Base-by-base conservation (phyloP, 2,888 invertebrate species). In the Cheilosia vulpina region DNA sequence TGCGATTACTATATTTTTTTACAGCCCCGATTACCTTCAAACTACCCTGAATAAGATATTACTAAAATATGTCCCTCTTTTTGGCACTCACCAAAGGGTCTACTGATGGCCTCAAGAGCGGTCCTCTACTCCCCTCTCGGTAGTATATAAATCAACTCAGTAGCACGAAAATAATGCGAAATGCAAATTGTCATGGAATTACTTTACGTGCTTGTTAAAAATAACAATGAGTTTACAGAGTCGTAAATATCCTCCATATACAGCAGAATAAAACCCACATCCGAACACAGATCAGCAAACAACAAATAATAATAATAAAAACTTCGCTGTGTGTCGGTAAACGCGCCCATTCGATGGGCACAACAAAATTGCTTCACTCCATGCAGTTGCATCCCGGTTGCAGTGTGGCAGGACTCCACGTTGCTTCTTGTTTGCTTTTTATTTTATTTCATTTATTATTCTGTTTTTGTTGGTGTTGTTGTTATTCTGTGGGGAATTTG, bases 371-470 rank as follows among this genome's bases (percentile, higher is more conserved):
- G 71, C 71, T 78, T 50, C 47, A 58, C 57, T 62, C 78, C 13
- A 78, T 77, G 38, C 68, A 69, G 69, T 38, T 13, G 45, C 19
- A 21, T 2, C 45, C 60, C 53, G 1, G 24, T 24, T 4, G 7
- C 57, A 31, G 15, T 24, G 6, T 19, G 19, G 1, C 9, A 24
- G 19, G 55, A 38, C 5, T 62, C 45, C 4, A 31, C 2, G 31
- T 31, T 24, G 41, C 41, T 69, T 57, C 50, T 66, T 80, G 55
- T 68, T 76, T 66, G 68, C 13, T 72, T 85, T 76, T 71, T 72
- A 76, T 85, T 85, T 75, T 75, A 84, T 38, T 84, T 80, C 84
- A 84, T 84, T 84, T 80, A 80, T 80, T 80, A 72, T 76, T 85
- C 81, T 63, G 76, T 72, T 81, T 71, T 63, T 43, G 58, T 72